A percentile compares a stretch with the other conserved stretches of the same genome.
These are phyloP conservation scores for Salarias fasciatus DNA, from an alignment of 2,797 vertebrate species.

Conservation along the genomic window DNA sequence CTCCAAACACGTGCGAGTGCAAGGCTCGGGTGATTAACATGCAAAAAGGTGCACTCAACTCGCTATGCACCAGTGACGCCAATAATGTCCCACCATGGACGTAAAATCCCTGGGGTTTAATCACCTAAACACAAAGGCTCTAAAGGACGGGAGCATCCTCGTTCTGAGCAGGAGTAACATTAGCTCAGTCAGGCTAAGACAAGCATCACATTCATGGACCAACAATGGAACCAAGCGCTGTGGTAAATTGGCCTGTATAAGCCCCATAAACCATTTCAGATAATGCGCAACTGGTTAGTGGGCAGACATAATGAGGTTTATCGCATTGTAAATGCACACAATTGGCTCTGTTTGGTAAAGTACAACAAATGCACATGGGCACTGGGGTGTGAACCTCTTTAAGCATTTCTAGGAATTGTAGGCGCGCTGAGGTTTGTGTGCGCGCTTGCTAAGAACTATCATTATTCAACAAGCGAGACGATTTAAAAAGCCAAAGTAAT, in stretches of 20 bases:
- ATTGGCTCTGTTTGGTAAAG: constrained; percentile 75
- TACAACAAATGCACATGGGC: constrained; percentile 59
- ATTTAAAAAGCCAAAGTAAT: constrained; percentile 62
- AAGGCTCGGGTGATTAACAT: constrained; percentile 77
- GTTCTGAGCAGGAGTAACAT: constrained; percentile 78
- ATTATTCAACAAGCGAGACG: constrained; percentile 50
- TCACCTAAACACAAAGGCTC: constrained; percentile 76
- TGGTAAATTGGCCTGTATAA: constrained; percentile 79
- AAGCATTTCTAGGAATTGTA: constrained; percentile 50
- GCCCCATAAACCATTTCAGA: constrained; percentile 80
- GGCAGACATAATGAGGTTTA: constrained; percentile 81
- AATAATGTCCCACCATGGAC: constrained; percentile 74
- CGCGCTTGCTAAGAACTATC: constrained; percentile 50
- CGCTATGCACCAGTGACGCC: constrained; percentile 74
- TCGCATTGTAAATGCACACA: constrained; percentile 78
- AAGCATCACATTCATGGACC: constrained; percentile 78
- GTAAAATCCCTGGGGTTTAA: constrained; percentile 78
- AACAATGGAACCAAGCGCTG: constrained; percentile 78
- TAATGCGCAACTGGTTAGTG: constrained; percentile 79
- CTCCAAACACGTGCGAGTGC: constrained; percentile 31
- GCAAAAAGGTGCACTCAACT: constrained; percentile 73
- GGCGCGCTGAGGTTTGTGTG: constrained; percentile 25
- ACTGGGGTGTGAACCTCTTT: constrained; percentile 62
- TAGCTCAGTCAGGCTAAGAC: constrained; percentile 81
- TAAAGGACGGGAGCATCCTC: constrained; percentile 64